Evolutionary conservation across 1,140 invertebrate genomes (phyloP), one percentile per base, ranked within the genome.

Genomic region (Heliconius hewitsoni): DNA sequence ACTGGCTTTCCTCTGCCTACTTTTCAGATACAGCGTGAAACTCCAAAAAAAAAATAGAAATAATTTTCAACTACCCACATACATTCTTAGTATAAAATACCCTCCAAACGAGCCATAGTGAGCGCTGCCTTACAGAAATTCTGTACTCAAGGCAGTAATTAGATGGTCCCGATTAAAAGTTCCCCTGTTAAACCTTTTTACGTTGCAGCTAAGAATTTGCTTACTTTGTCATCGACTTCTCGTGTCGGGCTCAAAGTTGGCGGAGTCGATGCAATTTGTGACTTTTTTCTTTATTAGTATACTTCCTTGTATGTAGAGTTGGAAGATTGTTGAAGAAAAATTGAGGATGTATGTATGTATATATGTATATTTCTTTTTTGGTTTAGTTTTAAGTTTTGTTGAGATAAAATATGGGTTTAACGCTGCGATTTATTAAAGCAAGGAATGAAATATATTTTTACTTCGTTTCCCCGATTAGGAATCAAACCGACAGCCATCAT

Each of bases 181-280:
- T 91, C 73, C 27, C 85, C 83, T 83, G 84, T 88, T 82, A 86
- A 89, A 88, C 84, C 82, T 91, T 89, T 89, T 88, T 86, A 87
- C 84, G 81, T 85, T 82, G 82, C 80, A 82, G 81, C 42, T 72
- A 87, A 83, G 86, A 86, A 87, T 89, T 83, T 83, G 66, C 80
- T 85, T 85, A 88, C 89, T 88, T 89, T 87, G 87, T 88, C 85
- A 86, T 87, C 39, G 77, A 80, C 73, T 77, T 77, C 42, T 78
- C 72, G 72, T 71, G 72, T 73, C 71, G 71, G 16, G 34, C 71
- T 39, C 71, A n/a, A 72, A 72, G 37, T 42, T 72, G 16, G 27
- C 16, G 4, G 42, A 19, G 34, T 72, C 30, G 8, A 72, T 72
- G 71, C 71, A 72, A 72, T 72, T 72, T 72, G 71, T 18, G 11